A percentile compares a stretch with the other conserved stretches of the same genome.
Evolutionary conservation across 2,888 invertebrate genomes (phyloP).

Genomic region (Andricus quercusramuli): DNA sequence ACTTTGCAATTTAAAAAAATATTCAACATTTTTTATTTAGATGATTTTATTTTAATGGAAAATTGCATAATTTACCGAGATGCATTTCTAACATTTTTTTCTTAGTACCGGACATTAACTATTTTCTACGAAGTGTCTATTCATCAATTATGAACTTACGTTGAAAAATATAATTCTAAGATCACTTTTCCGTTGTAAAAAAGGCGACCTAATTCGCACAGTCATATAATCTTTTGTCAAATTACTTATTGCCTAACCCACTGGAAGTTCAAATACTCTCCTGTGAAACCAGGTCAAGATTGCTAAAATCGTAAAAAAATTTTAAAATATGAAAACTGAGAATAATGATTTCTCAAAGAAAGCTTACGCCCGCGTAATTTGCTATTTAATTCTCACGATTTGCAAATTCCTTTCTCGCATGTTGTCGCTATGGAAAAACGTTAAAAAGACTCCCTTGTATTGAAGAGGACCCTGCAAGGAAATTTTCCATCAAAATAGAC

Average conservation of each 20-base stretch:
- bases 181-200: not conserved
- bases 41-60: not conserved
- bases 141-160: not conserved
- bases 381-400: not conserved
- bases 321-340: too few species aligned
- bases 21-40: too few species aligned
- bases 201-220: constrained; percentile 13
- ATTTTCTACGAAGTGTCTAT: constrained; percentile 15
- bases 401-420: not conserved
- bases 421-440: not conserved
- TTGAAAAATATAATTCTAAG: not conserved
- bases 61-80: not conserved
- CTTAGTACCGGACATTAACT: constrained; percentile 12
- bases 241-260: not conserved
- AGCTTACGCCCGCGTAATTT: not conserved
- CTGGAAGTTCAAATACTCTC: not conserved
- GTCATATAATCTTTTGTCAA: constrained; percentile 11
- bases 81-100: not conserved
- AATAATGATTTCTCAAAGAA: not conserved
- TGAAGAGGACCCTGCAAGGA: constrained; percentile 20
- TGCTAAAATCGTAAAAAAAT: not conserved
- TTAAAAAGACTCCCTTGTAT: not conserved
- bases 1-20: not conserved
- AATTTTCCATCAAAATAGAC: constrained; percentile 21
- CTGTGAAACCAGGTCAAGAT: not conserved